Percentiles rank a stretch among this genome's conserved stretches.
These are phyloP conservation scores for Triplophysa tibetana DNA, from an alignment of 2,113 vertebrate genomes.

Conservation along the genomic window DNA sequence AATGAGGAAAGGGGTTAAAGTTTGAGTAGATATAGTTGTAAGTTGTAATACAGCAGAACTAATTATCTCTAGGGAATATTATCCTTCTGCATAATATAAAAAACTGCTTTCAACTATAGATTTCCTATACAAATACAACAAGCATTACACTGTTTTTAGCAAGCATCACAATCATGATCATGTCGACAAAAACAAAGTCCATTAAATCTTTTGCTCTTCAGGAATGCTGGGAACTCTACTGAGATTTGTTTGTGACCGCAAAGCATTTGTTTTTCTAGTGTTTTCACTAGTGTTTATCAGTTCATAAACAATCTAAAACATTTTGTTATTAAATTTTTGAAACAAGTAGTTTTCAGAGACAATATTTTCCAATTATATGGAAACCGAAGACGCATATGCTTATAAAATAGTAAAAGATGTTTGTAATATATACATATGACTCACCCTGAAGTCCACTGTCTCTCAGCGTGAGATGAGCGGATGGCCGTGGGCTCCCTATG, in stretches of 20 bases:
- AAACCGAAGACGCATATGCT: neutral
- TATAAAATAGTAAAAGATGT: neutral
- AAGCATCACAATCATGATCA: too few relatives aligned
- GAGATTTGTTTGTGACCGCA: neutral
- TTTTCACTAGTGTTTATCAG: neutral
- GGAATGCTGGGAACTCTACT: neutral
- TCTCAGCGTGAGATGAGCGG: conserved; percentile 59
- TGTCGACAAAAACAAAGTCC: neutral
- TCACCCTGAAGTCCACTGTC: conserved; percentile 54
- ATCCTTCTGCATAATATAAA: neutral
- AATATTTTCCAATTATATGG: neutral
- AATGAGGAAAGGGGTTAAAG: neutral
- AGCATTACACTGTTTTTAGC: too few relatives aligned
- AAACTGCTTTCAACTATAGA: too few relatives aligned
- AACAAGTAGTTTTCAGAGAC: neutral
- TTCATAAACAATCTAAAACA: neutral
- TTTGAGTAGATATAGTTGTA: neutral
- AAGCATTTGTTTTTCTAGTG: neutral
- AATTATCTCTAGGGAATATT: neutral
- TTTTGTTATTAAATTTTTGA: conserved; percentile 4
- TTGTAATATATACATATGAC: neutral
- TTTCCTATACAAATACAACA: too few relatives aligned
- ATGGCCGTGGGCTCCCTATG: conserved; percentile 47
- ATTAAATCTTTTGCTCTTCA: neutral
- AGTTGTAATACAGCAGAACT: neutral